Evolutionary conservation across 2,797 vertebrate genomes (phyloP).

Genomic region (Dallia pectoralis): DNA sequence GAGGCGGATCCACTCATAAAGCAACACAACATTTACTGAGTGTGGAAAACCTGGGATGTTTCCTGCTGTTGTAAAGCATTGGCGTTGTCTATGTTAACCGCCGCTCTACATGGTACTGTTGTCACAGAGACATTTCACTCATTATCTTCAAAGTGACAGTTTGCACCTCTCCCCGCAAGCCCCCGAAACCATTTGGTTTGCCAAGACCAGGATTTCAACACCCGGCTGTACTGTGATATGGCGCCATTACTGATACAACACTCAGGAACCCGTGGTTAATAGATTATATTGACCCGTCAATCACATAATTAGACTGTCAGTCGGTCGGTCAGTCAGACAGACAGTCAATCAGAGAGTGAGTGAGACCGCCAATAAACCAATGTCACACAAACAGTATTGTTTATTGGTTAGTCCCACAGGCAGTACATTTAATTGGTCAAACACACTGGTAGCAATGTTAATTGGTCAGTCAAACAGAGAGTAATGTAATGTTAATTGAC

Average conservation of each 20-base stretch:
- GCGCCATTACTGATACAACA: too few species aligned
- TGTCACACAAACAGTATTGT: too few species aligned
- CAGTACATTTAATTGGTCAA: background rate
- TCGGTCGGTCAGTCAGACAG: background rate
- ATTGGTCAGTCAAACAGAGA: background rate
- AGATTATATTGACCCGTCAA: too few species aligned
- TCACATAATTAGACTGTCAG: too few species aligned
- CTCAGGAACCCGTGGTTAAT: too few species aligned
- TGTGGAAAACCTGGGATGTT: background rate
- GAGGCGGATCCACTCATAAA: conserved; percentile 46
- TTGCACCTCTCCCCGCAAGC: too few species aligned
- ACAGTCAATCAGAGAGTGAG: background rate
- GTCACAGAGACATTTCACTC: too few species aligned
- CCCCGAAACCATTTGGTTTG: too few species aligned
- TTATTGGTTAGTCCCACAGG: background rate
- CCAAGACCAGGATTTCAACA: too few species aligned
- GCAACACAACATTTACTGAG: background rate
- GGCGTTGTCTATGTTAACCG: background rate
- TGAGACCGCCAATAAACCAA: background rate
- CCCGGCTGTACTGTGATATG: background rate
- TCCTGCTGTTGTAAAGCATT: background rate
- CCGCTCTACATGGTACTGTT: too few species aligned
- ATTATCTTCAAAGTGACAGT: too few species aligned
- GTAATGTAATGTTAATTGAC: too few species aligned
- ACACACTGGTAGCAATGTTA: background rate